Percentiles rank a stretch among this genome's conserved stretches.
These are phyloP conservation scores for Lasioglossum figueresi DNA, from an alignment of 2,888 invertebrate species.

Conservation along the genomic window DNA sequence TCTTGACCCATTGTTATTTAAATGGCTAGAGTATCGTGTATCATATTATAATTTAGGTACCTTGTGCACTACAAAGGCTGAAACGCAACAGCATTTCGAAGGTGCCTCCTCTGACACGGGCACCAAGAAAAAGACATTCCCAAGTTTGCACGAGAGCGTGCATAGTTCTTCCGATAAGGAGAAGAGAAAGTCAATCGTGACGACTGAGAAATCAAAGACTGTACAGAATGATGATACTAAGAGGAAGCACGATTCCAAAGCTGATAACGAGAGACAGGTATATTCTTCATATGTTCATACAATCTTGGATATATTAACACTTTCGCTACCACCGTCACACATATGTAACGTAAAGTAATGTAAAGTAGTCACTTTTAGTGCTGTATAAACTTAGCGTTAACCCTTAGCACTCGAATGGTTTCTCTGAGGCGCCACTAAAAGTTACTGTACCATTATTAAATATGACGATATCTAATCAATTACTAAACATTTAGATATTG, in stretches of 20 bases:
- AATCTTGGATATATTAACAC: not conserved
- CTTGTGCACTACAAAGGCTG: conserved; percentile 59
- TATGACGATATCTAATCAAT: too few relatives aligned
- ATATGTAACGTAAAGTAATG: too few relatives aligned
- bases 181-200: conserved; percentile 72
- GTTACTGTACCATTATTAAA: too few relatives aligned
- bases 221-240: conserved; percentile 62
- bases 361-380: too few relatives aligned
- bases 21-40: conserved; percentile 87
- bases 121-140: conserved; percentile 79
- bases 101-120: conserved; percentile 77
- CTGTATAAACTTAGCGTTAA: too few relatives aligned
- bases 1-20: conserved; percentile 88
- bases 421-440: too few relatives aligned
- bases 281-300: conserved; percentile 24
- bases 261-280: conserved; percentile 73
- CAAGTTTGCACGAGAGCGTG: conserved; percentile 81
- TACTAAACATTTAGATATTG: too few relatives aligned
- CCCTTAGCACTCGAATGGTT: too few relatives aligned
- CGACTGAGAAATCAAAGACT: conserved; percentile 74
- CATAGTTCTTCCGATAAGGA: conserved; percentile 82
- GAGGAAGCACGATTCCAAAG: conserved; percentile 64
- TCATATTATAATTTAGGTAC: conserved; percentile 75
- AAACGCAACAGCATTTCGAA: conserved; percentile 71
- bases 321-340: not conserved